Conservation (phyloP, 2,888 invertebrate species). For the Mellilla xanthometata region DNA sequence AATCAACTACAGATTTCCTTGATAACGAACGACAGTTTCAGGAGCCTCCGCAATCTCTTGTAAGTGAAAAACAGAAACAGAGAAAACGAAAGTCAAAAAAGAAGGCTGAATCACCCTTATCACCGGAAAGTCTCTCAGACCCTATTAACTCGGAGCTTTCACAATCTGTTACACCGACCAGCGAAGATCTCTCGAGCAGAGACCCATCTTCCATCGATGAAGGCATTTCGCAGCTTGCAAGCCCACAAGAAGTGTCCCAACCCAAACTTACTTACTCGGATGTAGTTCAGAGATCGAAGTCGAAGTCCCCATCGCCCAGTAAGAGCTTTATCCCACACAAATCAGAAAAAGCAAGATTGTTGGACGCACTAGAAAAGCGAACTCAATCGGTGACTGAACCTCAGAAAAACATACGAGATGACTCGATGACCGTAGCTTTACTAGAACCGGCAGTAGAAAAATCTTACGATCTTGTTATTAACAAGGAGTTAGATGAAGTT, state of each 20-base stretch:
- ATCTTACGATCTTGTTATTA: slow-evolving; percentile 79
- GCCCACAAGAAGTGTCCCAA: slow-evolving; percentile 45
- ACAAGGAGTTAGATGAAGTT: slow-evolving; percentile 82
- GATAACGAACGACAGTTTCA: slow-evolving; percentile 62
- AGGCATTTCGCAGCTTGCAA: slow-evolving; percentile 69
- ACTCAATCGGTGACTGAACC: slow-evolving; percentile 55
- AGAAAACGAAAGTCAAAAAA: slow-evolving; percentile 69
- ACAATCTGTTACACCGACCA: slow-evolving; percentile 68
- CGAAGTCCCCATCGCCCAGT: slow-evolving; percentile 74
- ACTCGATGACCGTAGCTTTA: slow-evolving; percentile 59
- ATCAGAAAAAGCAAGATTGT: slow-evolving; percentile 60
- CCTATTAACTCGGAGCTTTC: slow-evolving; percentile 76
- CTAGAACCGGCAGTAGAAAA: slow-evolving; percentile 69
- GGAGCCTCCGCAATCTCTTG: slow-evolving; percentile 51
- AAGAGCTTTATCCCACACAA: slow-evolving; percentile 54
- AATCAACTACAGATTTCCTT: slow-evolving; percentile 62
- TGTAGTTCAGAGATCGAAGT: slow-evolving; percentile 74
- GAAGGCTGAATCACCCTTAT: slow-evolving; percentile 63
- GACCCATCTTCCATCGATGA: slow-evolving; percentile 73
- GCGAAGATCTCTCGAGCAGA: slow-evolving; percentile 67
- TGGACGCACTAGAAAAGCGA: slow-evolving; percentile 66
- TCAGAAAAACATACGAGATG: slow-evolving; percentile 48
- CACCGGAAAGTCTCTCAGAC: slow-evolving; percentile 76
- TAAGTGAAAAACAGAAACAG: slow-evolving; percentile 62
- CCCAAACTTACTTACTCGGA: slow-evolving; percentile 72